These are phyloP conservation scores for Diceros bicornis DNA, from an alignment of 2,797 vertebrate species.

Conservation along the genomic window DNA sequence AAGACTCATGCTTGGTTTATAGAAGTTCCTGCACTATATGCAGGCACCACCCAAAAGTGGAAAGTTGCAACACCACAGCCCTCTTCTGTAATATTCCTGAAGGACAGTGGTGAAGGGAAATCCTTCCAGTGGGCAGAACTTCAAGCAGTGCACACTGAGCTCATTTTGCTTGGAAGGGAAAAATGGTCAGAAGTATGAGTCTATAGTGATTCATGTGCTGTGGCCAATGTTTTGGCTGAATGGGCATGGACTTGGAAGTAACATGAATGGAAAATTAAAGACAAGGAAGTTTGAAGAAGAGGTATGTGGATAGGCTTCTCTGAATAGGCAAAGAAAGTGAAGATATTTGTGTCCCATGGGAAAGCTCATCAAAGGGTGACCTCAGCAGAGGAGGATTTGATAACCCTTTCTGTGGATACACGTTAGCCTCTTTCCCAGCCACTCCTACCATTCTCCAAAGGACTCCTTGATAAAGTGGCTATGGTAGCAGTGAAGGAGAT, in stretches of 20 bases:
- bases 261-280: neutral
- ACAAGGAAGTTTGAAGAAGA: neutral
- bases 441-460: neutral
- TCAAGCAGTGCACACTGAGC: neutral
- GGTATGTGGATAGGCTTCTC: neutral
- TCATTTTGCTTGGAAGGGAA: neutral
- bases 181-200: neutral
- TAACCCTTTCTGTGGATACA: neutral
- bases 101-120: neutral
- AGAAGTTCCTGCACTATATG: neutral
- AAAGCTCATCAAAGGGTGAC: neutral
- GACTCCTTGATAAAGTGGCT: neutral
- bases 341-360: neutral
- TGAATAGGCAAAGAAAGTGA: neutral
- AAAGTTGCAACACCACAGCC: neutral
- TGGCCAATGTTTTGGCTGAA: neutral
- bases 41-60: neutral
- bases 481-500: neutral
- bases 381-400: neutral
- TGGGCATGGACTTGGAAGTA: neutral
- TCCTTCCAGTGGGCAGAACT: neutral
- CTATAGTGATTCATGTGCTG: neutral
- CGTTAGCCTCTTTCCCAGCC: neutral
- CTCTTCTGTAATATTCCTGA: neutral
- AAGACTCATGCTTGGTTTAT: neutral